Conservation (phyloP, 1,140 invertebrate species). For the Sesamia nonagrioides region DNA sequence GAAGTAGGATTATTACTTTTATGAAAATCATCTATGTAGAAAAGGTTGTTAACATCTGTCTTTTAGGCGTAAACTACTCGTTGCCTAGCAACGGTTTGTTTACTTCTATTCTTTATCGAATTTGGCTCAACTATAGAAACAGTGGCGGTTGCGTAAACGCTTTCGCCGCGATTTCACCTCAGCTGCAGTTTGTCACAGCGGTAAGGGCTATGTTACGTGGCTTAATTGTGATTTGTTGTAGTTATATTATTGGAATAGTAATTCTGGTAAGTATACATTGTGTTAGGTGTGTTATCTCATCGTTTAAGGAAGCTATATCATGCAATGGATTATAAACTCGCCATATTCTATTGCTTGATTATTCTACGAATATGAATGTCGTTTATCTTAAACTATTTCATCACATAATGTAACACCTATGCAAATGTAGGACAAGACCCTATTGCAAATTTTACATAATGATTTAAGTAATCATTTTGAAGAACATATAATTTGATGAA, state of each 20-base stretch:
- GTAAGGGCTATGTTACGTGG: constrained; percentile 37
- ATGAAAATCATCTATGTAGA: too few species aligned
- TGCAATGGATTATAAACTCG: not conserved
- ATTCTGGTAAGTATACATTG: constrained; percentile 18
- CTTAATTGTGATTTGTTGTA: constrained; percentile 34
- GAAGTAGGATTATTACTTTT: too few species aligned
- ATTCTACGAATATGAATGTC: not conserved
- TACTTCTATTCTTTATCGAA: too few species aligned
- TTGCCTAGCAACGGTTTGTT: too few species aligned
- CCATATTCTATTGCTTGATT: not conserved
- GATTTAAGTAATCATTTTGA: not conserved
- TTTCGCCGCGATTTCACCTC: constrained; percentile 61
- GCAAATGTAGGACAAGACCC: constrained; percentile 3
- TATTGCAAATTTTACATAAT: constrained; percentile 3
- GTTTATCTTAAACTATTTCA: constrained; percentile 4
- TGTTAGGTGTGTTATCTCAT: constrained; percentile 11
- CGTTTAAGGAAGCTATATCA: constrained; percentile 15
- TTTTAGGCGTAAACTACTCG: too few species aligned
- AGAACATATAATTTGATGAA: not conserved
- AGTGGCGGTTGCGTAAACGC: constrained; percentile 58
- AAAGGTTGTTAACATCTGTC: too few species aligned
- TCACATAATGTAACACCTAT: not conserved
- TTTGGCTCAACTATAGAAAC: too few species aligned
- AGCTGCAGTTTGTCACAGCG: constrained; percentile 50
- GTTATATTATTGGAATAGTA: constrained; percentile 28